Base-by-base conservation (phyloP, 2,888 invertebrate species). In the Mylabris sibirica region DNA sequence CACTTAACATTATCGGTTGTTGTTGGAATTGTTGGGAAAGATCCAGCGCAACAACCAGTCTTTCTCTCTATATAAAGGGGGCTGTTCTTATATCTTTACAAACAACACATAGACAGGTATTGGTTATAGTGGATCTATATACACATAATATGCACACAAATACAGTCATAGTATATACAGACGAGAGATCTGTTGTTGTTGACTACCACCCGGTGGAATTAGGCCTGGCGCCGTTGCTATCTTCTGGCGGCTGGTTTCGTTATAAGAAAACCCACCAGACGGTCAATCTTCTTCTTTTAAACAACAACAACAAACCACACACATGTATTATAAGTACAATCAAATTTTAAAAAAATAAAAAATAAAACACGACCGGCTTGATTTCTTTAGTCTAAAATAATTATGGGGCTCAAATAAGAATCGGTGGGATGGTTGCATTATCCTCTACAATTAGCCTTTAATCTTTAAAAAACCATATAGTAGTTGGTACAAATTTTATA, bases 151-250 rank as follows among this genome's bases (percentile, higher is more conserved):
- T 20, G 17, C 41, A n/a, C 14, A 12, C 41, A 17, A 4, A 44
- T 8, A 44, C n/a, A 44, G 2, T 12, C 38, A 38, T 44, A 49
- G 49, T 49, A 20, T 9, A 38, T 70, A 5, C 68, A 67, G 79
- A 80, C 63, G n/a, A n/a, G 80, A 49, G 49, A 82, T 75, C 80
- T 79, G 14, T 71, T 80, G 14, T 71, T 80, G 11, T 69, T 81
- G 60, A 70, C 79, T 76, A 77, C 79, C 81, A 80, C 80, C 79
- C 78, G 75, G 75, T 74, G 78, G 78, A 81, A 81, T 81, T 79
- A 77, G 80, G 74, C 75, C 75, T 81, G 82, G 81, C 82, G 81
- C 80, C 81, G 78, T 72, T 70, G 76, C 80, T 81, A 81, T 80
- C 81, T 79, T 74, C 76, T 74, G 79, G 74, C 76, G 71, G 74